phyloP scores from a whole-genome alignment of 2,888 invertebrate species.

The Callyntrura sp. region DNA sequence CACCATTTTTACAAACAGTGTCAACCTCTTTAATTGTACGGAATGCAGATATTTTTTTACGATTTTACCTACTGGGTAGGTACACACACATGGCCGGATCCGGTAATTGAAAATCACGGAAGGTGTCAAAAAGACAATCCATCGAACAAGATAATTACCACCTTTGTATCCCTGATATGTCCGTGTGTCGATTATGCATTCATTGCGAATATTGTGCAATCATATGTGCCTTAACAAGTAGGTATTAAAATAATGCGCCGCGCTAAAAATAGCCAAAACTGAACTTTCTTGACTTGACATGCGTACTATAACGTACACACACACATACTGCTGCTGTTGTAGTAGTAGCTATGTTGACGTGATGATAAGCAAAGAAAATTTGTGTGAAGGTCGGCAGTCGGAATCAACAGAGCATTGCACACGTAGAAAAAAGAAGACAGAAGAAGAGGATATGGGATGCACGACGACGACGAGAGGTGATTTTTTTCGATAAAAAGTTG shows the following conservation, averaged over 20 bases:
- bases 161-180: background rate
- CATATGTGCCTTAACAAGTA: background rate
- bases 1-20: background rate
- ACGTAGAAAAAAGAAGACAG: background rate
- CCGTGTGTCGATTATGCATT: background rate
- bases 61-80: no score
- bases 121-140: conserved; percentile 19
- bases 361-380: conserved; percentile 69
- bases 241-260: no score
- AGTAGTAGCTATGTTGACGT: background rate
- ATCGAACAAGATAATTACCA: no score
- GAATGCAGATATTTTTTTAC: background rate
- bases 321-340: background rate
- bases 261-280: conserved; percentile 16
- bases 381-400: conserved; percentile 75
- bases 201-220: background rate
- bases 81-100: background rate
- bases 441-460: conserved; percentile 30
- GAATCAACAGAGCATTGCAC: conserved; percentile 67
- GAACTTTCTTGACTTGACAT: conserved; percentile 11
- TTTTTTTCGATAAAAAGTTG: conserved; percentile 27
- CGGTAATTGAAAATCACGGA: conserved; percentile 12
- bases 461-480: conserved; percentile 9
- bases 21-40: conserved; percentile 25
- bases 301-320: background rate